These are phyloP conservation scores for Colossoma macropomum DNA, from an alignment of 2,113 vertebrate species.

Conservation along the genomic window DNA sequence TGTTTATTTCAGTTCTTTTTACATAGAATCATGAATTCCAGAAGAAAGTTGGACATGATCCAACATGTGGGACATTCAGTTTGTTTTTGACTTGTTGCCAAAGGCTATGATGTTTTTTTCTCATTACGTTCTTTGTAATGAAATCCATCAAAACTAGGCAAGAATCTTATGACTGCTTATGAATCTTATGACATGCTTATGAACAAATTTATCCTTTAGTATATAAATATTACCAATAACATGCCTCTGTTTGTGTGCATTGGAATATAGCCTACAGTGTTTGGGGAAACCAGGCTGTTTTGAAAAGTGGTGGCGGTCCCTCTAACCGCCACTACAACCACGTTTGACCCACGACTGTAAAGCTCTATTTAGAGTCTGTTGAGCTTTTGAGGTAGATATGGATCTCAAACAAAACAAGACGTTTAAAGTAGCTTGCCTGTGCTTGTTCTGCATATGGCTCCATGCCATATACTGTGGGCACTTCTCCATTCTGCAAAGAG, in stretches of 20 bases:
- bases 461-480: slow-evolving; percentile 22
- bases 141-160: not conserved
- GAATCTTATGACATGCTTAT: not conserved
- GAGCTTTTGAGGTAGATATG: slow-evolving; percentile 46
- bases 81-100: not conserved
- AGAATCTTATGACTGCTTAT: not conserved
- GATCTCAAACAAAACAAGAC: slow-evolving; percentile 53
- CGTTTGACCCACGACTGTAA: slow-evolving; percentile 36
- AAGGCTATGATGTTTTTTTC: not conserved
- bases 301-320: not conserved
- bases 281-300: slow-evolving; percentile 33
- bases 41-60: slow-evolving; percentile 3
- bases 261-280: slow-evolving; percentile 12
- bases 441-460: slow-evolving; percentile 48
- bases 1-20: slow-evolving; percentile 21
- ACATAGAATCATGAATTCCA: not conserved
- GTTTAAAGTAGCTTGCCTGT: slow-evolving; percentile 45
- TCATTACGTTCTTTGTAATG: not conserved
- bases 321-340: slow-evolving; percentile 33
- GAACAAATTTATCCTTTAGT: not conserved
- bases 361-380: slow-evolving; percentile 44
- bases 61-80: slow-evolving; percentile 5
- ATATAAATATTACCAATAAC: not conserved
- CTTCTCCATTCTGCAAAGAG: slow-evolving; percentile 40
- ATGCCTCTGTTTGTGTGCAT: slow-evolving; percentile 16